These are phyloP conservation scores for Streptopelia turtur DNA, from an alignment of 2,797 vertebrate genomes.

Conservation along the genomic window DNA sequence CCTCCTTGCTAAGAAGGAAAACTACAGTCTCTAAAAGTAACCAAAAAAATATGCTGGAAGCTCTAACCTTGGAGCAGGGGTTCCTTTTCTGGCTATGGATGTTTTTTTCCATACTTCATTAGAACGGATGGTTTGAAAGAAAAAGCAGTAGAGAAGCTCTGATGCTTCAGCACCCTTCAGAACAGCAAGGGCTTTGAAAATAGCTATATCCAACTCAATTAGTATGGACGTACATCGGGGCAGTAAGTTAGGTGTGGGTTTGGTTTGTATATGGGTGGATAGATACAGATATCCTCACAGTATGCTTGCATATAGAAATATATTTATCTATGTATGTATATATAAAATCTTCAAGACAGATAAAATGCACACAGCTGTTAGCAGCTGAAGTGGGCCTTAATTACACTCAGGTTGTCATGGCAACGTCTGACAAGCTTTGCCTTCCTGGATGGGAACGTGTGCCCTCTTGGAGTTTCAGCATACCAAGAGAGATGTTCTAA, in stretches of 20 bases:
- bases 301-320: background rate
- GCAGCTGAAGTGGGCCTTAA: conserved; percentile 80
- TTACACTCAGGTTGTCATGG: conserved; percentile 80
- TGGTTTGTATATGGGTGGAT: background rate
- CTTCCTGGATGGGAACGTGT: conserved; percentile 70
- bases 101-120: background rate
- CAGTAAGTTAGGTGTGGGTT: background rate
- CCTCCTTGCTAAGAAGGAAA: background rate
- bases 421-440: conserved; percentile 77
- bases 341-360: conserved; percentile 69
- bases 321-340: conserved; percentile 8
- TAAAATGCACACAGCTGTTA: conserved; percentile 82
- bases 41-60: background rate
- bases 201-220: background rate
- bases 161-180: background rate
- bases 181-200: conserved; percentile 58
- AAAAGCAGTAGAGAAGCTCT: background rate
- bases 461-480: conserved; percentile 19
- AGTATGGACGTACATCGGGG: background rate
- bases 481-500: conserved; percentile 27
- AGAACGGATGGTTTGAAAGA: background rate
- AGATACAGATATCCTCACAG: background rate
- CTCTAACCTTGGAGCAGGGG: background rate
- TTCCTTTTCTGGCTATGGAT: background rate
- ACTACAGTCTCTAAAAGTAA: background rate